These are phyloP conservation scores for Aspiorhynchus laticeps DNA, from an alignment of 2,113 vertebrate species.

Conservation along the genomic window DNA sequence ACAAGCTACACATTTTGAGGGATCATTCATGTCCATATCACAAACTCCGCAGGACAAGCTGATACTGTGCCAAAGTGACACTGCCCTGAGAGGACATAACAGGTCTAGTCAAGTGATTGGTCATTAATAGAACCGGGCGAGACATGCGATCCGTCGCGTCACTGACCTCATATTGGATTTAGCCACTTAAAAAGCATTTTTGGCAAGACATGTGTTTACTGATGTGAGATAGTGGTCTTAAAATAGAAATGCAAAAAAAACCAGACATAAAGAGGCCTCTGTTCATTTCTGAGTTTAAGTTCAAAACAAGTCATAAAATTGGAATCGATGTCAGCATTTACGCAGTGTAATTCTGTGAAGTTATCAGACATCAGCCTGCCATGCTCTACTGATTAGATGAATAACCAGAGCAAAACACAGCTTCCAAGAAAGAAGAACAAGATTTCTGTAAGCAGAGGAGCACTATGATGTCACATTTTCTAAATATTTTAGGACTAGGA, in stretches of 20 bases:
- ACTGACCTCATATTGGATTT: conserved; percentile 49
- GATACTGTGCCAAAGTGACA: not conserved
- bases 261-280: not conserved
- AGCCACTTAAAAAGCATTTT: conserved; percentile 49
- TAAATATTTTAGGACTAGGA: not conserved
- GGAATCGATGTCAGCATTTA: not conserved
- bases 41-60: not conserved
- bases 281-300: conserved; percentile 6
- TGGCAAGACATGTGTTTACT: conserved; percentile 39
- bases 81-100: not conserved
- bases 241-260: conserved; percentile 50
- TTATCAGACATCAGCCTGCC: conserved; percentile 35
- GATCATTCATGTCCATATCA: not conserved
- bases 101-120: not conserved
- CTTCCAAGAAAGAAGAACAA: not conserved
- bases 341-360: not conserved
- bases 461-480: not conserved
- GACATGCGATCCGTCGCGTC: not conserved
- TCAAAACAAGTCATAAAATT: conserved; percentile 8
- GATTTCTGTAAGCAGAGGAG: not conserved
- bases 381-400: not conserved
- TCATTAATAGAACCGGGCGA: not conserved
- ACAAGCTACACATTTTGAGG: not conserved
- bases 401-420: not conserved
- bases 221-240: conserved; percentile 41